Conservation (phyloP, 2,888 invertebrate species). For the Macrosoma leucophasiata region DNA sequence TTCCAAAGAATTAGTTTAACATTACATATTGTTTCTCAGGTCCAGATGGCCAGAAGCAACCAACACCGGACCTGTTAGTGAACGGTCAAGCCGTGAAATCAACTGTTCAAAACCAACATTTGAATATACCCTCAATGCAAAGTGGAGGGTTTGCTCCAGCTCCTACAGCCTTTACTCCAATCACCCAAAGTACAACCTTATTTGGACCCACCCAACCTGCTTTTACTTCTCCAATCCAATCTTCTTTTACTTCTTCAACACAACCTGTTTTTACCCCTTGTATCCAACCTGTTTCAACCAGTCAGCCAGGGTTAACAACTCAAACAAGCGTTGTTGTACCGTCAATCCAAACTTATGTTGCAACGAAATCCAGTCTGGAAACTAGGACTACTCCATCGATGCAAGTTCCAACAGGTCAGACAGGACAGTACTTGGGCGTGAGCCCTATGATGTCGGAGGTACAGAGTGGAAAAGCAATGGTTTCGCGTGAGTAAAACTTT, state of each 20-base stretch:
- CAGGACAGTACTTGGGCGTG: constrained; percentile 3
- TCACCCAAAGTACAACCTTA: background rate
- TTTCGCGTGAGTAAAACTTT: too few species aligned
- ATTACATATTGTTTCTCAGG: constrained; percentile 20
- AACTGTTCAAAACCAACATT: constrained; percentile 12
- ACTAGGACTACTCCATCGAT: constrained; percentile 23
- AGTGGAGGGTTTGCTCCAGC: constrained; percentile 30
- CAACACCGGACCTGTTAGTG: constrained; percentile 57
- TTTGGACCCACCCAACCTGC: too few species aligned
- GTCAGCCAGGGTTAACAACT: too few species aligned
- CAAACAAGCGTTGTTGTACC: too few species aligned
- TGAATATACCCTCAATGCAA: constrained; percentile 20
- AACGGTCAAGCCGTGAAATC: constrained; percentile 45
- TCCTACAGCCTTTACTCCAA: background rate
- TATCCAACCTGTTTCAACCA: background rate
- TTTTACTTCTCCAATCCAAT: too few species aligned
- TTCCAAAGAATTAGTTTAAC: too few species aligned
- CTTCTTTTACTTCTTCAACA: too few species aligned
- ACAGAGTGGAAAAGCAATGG: too few species aligned
- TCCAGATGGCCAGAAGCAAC: constrained; percentile 42
- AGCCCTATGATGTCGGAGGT: constrained; percentile 5
- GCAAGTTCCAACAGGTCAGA: too few species aligned
- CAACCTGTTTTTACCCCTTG: too few species aligned
- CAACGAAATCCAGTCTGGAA: constrained; percentile 17
- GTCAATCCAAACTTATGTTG: background rate